These are phyloP conservation scores for Tetragonula clypearis DNA, from an alignment of 1,140 invertebrate genomes.

Conservation along the genomic window DNA sequence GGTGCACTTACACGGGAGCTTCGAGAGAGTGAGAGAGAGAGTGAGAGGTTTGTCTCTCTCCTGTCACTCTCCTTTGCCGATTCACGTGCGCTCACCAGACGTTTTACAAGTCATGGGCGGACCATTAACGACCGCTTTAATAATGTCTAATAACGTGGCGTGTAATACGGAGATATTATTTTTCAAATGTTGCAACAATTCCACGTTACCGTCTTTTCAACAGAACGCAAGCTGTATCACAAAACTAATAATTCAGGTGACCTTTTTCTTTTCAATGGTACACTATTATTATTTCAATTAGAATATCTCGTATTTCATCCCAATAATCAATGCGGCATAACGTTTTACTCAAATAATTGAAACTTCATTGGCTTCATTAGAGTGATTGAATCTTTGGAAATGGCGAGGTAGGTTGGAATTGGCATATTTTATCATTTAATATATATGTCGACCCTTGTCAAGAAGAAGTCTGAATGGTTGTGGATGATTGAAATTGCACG, in stretches of 20 bases:
- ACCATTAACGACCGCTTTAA: constrained; percentile 6
- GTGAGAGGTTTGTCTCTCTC: constrained; percentile 31
- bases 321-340: too few relatives aligned
- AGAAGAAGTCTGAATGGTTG: too few relatives aligned
- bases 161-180: constrained; percentile 22
- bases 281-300: background rate
- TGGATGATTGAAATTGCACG: background rate
- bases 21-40: background rate
- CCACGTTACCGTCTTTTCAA: background rate
- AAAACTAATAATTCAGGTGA: background rate
- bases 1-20: constrained; percentile 32
- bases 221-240: background rate
- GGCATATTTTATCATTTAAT: constrained; percentile 27
- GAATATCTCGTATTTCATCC: background rate
- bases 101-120: background rate
- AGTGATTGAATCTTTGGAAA: background rate
- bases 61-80: constrained; percentile 20
- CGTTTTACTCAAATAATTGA: background rate
- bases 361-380: background rate
- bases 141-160: constrained; percentile 9
- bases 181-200: constrained; percentile 18
- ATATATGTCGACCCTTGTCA: background rate
- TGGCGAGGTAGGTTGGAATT: background rate
- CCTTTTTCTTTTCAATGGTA: background rate
- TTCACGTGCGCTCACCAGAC: constrained; percentile 4